Conservation (phyloP, 2,888 invertebrate genomes). For the Melinaea marsaeus region DNA sequence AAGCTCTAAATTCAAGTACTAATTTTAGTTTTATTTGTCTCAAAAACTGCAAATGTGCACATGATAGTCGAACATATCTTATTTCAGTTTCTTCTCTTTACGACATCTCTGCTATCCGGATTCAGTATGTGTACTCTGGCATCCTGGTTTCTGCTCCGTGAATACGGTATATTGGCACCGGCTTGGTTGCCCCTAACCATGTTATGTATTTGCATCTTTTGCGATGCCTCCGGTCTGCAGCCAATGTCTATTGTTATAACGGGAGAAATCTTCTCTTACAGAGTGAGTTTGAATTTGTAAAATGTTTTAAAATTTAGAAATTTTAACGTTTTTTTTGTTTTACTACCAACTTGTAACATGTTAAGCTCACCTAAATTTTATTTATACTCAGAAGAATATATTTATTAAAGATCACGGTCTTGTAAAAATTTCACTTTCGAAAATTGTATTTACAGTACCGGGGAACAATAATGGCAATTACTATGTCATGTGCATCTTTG, state of each 20-base stretch:
- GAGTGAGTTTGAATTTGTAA: slow-evolving; percentile 42
- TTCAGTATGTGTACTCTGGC: slow-evolving; percentile 61
- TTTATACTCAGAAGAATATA: background rate
- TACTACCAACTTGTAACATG: too few relatives aligned
- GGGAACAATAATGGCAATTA: slow-evolving; percentile 51
- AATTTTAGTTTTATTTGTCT: background rate
- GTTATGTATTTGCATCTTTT: slow-evolving; percentile 71
- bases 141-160: slow-evolving; percentile 60
- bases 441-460: slow-evolving; percentile 54
- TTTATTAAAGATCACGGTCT: background rate
- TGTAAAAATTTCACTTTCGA: background rate
- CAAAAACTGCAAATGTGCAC: background rate
- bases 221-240: slow-evolving; percentile 72
- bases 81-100: slow-evolving; percentile 54
- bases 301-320: too few relatives aligned
- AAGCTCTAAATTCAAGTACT: too few relatives aligned
- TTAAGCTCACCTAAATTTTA: too few relatives aligned
- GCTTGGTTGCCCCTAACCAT: slow-evolving; percentile 72
- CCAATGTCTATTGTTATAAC: slow-evolving; percentile 71
- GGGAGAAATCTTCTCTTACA: slow-evolving; percentile 73
- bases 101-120: slow-evolving; percentile 57
- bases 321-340: too few relatives aligned
- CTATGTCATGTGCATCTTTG: slow-evolving; percentile 53
- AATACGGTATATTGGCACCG: slow-evolving; percentile 45
- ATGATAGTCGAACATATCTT: background rate